Percentiles rank a stretch among this genome's conserved stretches.
phyloP scores from a whole-genome alignment of 2,888 invertebrate species.

The Dynastes hyllus region DNA sequence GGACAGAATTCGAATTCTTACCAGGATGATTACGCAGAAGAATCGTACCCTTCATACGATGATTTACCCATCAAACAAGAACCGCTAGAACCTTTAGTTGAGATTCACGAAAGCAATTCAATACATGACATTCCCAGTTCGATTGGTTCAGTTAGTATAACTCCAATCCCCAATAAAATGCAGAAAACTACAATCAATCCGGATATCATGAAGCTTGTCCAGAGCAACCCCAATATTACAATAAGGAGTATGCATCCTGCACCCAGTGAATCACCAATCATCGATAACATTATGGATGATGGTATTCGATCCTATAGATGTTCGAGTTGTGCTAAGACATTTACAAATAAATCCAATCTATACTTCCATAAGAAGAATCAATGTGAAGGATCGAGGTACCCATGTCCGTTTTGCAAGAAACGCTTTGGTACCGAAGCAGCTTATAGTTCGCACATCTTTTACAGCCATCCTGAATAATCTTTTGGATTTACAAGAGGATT shows the following conservation, averaged over 20 bases:
- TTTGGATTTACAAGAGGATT: neutral
- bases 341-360: slow-evolving; percentile 69
- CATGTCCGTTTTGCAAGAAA: slow-evolving; percentile 71
- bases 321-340: slow-evolving; percentile 69
- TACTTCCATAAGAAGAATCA: slow-evolving; percentile 71
- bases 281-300: slow-evolving; percentile 53
- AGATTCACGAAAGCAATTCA: slow-evolving; percentile 66
- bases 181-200: slow-evolving; percentile 61
- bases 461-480: slow-evolving; percentile 70
- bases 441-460: slow-evolving; percentile 71
- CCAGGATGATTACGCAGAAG: slow-evolving; percentile 29
- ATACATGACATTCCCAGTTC: slow-evolving; percentile 55
- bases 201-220: slow-evolving; percentile 68
- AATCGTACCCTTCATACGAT: slow-evolving; percentile 44
- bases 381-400: slow-evolving; percentile 69
- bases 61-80: slow-evolving; percentile 60
- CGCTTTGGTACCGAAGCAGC: slow-evolving; percentile 70
- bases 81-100: slow-evolving; percentile 68
- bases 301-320: slow-evolving; percentile 67
- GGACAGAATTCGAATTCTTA: slow-evolving; percentile 37
- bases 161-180: slow-evolving; percentile 66
- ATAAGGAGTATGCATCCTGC: slow-evolving; percentile 62
- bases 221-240: slow-evolving; percentile 69
- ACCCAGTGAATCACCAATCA: slow-evolving; percentile 33
- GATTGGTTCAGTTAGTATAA: slow-evolving; percentile 67